phyloP scores from a whole-genome alignment of 2,888 invertebrate species.

The Hirudinaria manillensis region DNA sequence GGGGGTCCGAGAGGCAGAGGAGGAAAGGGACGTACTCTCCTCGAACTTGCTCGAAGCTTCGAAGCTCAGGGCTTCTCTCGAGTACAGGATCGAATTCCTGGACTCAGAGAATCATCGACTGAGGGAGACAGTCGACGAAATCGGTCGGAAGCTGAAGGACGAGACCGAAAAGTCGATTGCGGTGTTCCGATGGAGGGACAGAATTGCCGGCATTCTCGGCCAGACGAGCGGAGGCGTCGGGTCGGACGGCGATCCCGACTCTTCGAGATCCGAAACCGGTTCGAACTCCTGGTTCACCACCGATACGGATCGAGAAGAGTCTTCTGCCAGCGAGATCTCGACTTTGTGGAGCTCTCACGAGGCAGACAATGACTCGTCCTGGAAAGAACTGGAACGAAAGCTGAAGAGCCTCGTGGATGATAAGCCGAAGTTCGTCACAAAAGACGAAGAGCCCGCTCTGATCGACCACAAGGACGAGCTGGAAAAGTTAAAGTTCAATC shows the following conservation, averaged over 20 bases:
- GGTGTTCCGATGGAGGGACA: neutral
- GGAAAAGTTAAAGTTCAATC: neutral
- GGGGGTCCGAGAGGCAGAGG: neutral
- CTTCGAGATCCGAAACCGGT: neutral
- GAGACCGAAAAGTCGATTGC: neutral
- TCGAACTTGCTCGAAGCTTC: neutral
- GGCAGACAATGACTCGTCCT: neutral
- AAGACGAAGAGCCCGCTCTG: neutral
- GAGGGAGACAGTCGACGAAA: neutral
- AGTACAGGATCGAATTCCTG: constrained; percentile 1
- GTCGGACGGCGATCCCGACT: neutral
- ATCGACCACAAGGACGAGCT: neutral
- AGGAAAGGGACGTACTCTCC: neutral
- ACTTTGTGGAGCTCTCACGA: neutral
- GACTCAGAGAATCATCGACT: constrained; percentile 1
- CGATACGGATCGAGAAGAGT: neutral
- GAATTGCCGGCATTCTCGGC: neutral
- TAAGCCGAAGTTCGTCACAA: too few species aligned
- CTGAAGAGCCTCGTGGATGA: neutral
- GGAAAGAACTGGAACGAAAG: neutral
- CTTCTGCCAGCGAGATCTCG: neutral
- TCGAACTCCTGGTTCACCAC: constrained; percentile 2
- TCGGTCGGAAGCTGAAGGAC: neutral
- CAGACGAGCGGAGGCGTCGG: too few species aligned
- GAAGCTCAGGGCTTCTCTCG: neutral